Conservation (phyloP, 2,888 invertebrate genomes). For the Gnatocerus cornutus region DNA sequence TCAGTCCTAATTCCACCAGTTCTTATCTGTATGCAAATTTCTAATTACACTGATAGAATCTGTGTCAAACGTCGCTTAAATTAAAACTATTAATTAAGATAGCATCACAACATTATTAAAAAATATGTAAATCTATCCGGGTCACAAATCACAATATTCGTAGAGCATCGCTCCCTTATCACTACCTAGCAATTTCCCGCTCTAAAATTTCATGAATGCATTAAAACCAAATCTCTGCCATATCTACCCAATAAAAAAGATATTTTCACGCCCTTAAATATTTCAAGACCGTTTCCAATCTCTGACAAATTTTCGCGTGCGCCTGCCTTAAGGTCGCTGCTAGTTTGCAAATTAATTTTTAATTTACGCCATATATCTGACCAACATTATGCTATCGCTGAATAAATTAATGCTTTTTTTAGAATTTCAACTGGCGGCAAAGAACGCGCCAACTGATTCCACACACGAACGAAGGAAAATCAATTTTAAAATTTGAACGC, state of each 20-base stretch:
- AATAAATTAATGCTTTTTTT: conserved; percentile 16
- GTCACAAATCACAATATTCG: no score
- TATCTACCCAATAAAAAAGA: conserved; percentile 23
- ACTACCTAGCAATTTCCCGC: conserved; percentile 8
- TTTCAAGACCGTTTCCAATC: neutral
- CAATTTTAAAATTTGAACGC: no score
- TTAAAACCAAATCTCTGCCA: conserved; percentile 26
- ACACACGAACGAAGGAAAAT: neutral
- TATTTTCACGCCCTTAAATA: conserved; percentile 22
- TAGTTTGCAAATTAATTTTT: conserved; percentile 10
- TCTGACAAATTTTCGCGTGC: conserved; percentile 11
- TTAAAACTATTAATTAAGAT: no score
- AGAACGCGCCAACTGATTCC: neutral
- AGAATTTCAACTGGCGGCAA: neutral
- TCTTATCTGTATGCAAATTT: no score
- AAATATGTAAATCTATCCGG: no score
- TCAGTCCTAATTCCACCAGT: no score
- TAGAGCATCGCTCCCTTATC: neutral
- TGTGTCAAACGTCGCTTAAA: no score
- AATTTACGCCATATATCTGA: conserved; percentile 1
- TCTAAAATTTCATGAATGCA: conserved; percentile 32
- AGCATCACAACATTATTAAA: no score
- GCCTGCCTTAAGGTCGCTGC: neutral
- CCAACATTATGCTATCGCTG: conserved; percentile 1
- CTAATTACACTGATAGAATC: no score